phyloP scores from a whole-genome alignment of 2,888 invertebrate species.

The Chymomyza procnemis region DNA sequence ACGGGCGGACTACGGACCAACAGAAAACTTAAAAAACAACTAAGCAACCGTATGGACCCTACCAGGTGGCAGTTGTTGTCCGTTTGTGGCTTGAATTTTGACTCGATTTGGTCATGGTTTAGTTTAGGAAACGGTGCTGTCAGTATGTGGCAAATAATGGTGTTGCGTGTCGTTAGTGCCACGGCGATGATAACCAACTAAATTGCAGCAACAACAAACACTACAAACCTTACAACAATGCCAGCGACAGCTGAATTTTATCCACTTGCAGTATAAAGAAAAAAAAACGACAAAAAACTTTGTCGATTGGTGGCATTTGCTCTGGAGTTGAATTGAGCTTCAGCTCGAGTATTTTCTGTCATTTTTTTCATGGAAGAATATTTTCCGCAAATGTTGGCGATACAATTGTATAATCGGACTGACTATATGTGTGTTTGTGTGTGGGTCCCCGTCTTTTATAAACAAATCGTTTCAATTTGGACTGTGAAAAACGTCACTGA shows the following conservation, averaged over 20 bases:
- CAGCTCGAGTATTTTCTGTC: not conserved
- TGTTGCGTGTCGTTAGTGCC: slow-evolving; percentile 67
- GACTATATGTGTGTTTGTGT: not conserved
- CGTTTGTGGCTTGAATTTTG: not conserved
- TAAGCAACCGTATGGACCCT: slow-evolving; percentile 36
- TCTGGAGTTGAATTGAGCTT: not conserved
- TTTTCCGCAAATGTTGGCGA: slow-evolving; percentile 1
- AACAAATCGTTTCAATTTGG: slow-evolving; percentile 5
- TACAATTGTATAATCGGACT: not conserved
- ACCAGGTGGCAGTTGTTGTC: not conserved
- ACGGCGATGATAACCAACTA: slow-evolving; percentile 50
- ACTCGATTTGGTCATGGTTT: not conserved
- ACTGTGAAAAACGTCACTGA: slow-evolving; percentile 66
- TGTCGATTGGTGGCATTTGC: slow-evolving; percentile 19
- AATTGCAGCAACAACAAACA: slow-evolving; percentile 41
- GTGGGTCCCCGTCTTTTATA: not conserved
- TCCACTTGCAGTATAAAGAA: slow-evolving; percentile 23
- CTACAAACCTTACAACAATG: slow-evolving; percentile 1
- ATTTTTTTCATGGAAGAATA: not conserved
- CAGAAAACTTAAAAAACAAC: not conserved
- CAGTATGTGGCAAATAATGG: slow-evolving; percentile 70
- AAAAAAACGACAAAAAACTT: slow-evolving; percentile 34
- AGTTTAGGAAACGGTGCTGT: slow-evolving; percentile 58
- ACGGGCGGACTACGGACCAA: slow-evolving; percentile 26
- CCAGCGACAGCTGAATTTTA: slow-evolving; percentile 47